Conservation (phyloP, 2,888 invertebrate species). For the Rotaria socialis region DNA sequence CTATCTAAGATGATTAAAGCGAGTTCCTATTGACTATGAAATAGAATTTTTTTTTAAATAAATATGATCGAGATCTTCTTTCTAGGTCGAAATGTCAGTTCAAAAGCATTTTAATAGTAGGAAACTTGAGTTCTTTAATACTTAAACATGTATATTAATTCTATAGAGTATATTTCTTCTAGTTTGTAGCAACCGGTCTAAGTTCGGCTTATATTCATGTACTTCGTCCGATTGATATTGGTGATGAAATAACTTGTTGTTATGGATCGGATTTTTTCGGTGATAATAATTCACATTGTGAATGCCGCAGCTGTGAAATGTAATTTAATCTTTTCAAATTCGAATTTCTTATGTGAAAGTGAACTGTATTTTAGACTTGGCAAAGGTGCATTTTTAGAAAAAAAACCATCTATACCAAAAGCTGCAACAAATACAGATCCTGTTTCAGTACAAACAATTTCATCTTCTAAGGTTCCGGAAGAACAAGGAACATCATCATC, state of each 20-base stretch:
- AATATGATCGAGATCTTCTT: no score
- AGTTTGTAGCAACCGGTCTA: constrained; percentile 90
- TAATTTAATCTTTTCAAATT: constrained; percentile 49
- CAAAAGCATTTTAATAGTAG: no score
- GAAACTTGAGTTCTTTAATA: no score
- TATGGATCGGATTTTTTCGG: constrained; percentile 99
- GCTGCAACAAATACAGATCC: neutral
- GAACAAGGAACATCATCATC: neutral
- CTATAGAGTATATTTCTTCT: constrained; percentile 47
- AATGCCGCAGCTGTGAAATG: constrained; percentile 96
- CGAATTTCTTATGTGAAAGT: no score
- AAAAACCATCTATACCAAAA: neutral
- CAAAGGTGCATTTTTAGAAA: neutral
- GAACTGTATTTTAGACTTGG: neutral
- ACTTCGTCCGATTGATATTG: constrained; percentile 83
- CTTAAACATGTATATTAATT: neutral
- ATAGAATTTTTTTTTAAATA: no score
- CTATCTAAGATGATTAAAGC: no score
- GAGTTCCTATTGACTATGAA: no score
- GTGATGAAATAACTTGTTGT: constrained; percentile 95
- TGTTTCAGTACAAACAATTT: neutral
- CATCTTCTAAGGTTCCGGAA: neutral
- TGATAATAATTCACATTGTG: constrained; percentile 89
- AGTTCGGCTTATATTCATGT: constrained; percentile 84
- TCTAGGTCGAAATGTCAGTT: no score